Evolutionary conservation across 2,888 invertebrate species (phyloP).

Genomic region (Mythimna impura): DNA sequence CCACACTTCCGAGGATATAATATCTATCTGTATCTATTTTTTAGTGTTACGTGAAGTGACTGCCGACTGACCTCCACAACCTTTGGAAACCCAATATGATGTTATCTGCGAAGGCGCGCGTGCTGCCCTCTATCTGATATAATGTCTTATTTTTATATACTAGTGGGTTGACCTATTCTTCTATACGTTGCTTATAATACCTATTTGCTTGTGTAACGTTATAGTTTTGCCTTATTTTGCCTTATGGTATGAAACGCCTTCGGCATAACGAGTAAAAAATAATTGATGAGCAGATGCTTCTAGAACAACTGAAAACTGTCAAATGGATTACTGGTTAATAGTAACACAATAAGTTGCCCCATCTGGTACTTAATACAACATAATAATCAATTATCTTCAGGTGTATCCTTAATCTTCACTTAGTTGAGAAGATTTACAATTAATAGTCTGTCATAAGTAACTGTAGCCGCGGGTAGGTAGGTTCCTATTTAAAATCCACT

Average conservation of each 20-base stretch:
- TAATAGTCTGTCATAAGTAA: conserved; percentile 6
- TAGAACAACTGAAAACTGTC: conserved; percentile 10
- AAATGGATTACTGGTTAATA: conserved; percentile 7
- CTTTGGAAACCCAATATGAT: conserved; percentile 55
- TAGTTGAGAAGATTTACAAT: conserved; percentile 29
- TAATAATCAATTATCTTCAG: conserved; percentile 35
- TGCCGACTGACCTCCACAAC: conserved; percentile 50
- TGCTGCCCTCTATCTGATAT: conserved; percentile 51
- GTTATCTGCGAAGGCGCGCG: conserved; percentile 54
- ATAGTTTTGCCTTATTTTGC: conserved; percentile 1
- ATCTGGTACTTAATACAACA: neutral
- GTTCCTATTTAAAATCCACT: neutral
- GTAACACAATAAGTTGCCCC: neutral
- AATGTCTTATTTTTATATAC: conserved; percentile 50
- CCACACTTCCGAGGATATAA: neutral
- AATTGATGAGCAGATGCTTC: neutral
- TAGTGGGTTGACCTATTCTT: conserved; percentile 32
- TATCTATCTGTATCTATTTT: conserved; percentile 37
- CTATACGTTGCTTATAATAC: conserved; percentile 6
- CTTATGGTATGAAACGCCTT: neutral
- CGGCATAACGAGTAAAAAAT: neutral
- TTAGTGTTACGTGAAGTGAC: conserved; percentile 57
- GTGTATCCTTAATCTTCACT: conserved; percentile 24
- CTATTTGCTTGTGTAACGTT: conserved; percentile 9
- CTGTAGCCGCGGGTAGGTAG: too few relatives aligned